Base-by-base conservation (phyloP, 2,113 vertebrate species). In the Mirza zaza region DNA sequence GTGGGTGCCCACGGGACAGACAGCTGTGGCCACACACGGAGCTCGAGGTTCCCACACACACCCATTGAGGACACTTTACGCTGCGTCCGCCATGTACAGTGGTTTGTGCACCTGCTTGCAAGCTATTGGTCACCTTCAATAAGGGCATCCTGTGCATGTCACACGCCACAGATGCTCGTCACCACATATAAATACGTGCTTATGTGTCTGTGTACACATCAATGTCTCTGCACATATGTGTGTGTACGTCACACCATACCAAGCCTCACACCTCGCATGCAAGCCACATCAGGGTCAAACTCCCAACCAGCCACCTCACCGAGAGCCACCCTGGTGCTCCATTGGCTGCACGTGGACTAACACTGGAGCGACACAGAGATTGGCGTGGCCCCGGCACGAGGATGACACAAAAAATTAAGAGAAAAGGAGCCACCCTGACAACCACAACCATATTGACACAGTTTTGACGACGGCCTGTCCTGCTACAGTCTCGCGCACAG, bases 81-180 rank as follows among this genome's bases (percentile, higher is more conserved):
- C 68, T 0, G n/a, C 8, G 57, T 5, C 55, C 65, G 5, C 73
- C 6, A 0, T 0, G 23, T 45, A 65, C 76, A 61, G 68, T 34
- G 4, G 48, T 21, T 25, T 14, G 10, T 14, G 77, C 50, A 34
- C 70, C 32, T n/a, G 29, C 39, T 4, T 2, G 0, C 13, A 32
- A 14, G 15, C 21, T 27, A 36, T 5, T 42, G 2, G 1, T 25
- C 68, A 50, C n/a, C 2, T 18, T 8, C 18, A 10, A 45, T 2
- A 29, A 36, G 73, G 39, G 32, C 42, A 45, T 9, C 75, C 15
- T 14, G 11, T 0, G 25, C 34, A 11, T 12, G 52, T 25, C 14
- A n/a, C 1, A 34, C 3, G 13, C 15, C 9, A 32, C 15, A 57
- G 75, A 13, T 18, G 55, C 68, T 25, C 34, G 15, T 45, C 45